Evolutionary conservation across 2,888 invertebrate genomes (phyloP).

Genomic region (Cantharis flavilabris): DNA sequence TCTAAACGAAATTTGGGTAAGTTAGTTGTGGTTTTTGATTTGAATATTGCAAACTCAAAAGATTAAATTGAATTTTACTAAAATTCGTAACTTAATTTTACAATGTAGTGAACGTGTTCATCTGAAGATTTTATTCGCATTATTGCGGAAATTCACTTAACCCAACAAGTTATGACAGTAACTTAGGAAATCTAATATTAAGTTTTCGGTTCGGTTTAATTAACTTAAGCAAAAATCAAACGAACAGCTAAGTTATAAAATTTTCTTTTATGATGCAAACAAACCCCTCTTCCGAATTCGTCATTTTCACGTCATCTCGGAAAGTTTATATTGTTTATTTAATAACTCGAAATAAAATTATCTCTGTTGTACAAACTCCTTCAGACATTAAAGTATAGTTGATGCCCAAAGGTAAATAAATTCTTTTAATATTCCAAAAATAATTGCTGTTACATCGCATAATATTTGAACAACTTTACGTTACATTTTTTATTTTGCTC

Average conservation of each 20-base stretch:
- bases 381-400: not conserved
- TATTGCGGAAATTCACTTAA: not conserved
- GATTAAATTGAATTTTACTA: not conserved
- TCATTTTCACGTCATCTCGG: not conserved
- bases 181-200: constrained; percentile 1
- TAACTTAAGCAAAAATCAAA: not conserved
- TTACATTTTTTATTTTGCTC: not conserved
- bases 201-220: not conserved
- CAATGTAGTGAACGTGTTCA: not conserved
- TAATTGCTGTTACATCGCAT: not conserved
- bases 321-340: not conserved
- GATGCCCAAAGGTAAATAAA: not conserved
- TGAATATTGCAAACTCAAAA: not conserved
- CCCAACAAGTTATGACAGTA: not conserved
- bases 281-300: not conserved
- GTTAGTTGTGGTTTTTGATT: constrained; percentile 6
- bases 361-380: not conserved
- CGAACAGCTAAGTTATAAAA: not conserved
- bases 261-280: not conserved
- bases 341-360: not conserved
- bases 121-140: not conserved
- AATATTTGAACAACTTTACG: not conserved
- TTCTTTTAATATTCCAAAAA: not conserved
- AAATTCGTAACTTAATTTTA: not conserved
- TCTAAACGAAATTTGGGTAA: constrained; percentile 52